These are phyloP conservation scores for Esox niger DNA, from an alignment of 2,113 vertebrate genomes.

Conservation along the genomic window DNA sequence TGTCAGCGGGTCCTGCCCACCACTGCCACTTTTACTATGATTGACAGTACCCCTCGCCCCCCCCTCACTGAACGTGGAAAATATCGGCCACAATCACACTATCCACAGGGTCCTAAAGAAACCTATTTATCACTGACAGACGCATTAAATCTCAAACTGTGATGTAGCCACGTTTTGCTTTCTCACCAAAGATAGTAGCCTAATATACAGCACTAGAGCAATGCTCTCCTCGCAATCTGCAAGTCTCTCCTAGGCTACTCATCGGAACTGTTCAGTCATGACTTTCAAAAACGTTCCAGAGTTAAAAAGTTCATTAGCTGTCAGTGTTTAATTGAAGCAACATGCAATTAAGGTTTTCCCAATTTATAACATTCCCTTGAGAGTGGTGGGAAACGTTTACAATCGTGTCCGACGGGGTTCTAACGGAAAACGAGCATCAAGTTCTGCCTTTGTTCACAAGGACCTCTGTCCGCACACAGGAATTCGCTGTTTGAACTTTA, in stretches of 20 bases:
- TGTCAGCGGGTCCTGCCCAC: conserved; percentile 80
- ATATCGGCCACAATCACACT: conserved; percentile 67
- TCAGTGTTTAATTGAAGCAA: conserved; percentile 52
- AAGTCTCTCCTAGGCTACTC: no score
- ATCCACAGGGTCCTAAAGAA: conserved; percentile 70
- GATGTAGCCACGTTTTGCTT: no score
- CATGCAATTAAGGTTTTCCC: conserved; percentile 50
- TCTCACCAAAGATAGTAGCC: not conserved
- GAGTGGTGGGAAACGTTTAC: conserved; percentile 69
- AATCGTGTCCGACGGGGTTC: conserved; percentile 36
- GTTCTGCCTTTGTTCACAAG: conserved; percentile 72
- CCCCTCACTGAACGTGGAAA: conserved; percentile 67
- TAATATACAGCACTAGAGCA: no score
- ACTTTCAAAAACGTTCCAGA: conserved; percentile 22
- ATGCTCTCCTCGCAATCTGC: no score
- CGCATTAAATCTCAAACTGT: no score
- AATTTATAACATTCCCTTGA: conserved; percentile 62
- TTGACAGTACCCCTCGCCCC: conserved; percentile 70
- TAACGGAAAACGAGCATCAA: conserved; percentile 56
- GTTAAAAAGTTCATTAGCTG: conserved; percentile 68
- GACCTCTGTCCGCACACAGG: conserved; percentile 66
- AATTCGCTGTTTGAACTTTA: conserved; percentile 71
- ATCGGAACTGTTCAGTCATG: no score
- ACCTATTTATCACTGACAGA: not conserved
- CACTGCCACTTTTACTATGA: conserved; percentile 80